Conservation (phyloP, 2,797 vertebrate species). For the Mycteria americana region DNA sequence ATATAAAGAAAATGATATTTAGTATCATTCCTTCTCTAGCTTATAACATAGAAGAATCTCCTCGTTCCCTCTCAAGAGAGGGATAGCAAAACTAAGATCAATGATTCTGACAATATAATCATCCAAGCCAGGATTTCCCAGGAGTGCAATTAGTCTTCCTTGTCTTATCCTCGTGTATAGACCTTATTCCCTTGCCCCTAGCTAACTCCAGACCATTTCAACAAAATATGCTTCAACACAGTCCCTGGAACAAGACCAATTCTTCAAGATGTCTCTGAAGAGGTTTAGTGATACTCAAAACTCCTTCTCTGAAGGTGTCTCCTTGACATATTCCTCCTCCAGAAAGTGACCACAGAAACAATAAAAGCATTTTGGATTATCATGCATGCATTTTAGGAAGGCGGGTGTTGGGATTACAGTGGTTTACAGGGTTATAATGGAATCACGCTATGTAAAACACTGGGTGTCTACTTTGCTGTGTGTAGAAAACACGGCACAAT, state of each 20-base stretch:
- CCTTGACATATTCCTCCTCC: background rate
- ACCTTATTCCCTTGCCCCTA: background rate
- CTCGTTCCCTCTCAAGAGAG: background rate
- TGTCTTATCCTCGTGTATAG: background rate
- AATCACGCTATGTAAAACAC: background rate
- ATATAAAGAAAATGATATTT: slow-evolving; percentile 16
- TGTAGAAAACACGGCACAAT: background rate
- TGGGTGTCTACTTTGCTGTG: background rate
- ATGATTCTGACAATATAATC: slow-evolving; percentile 28
- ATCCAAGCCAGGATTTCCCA: slow-evolving; percentile 1
- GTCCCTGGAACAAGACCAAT: background rate
- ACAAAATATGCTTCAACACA: background rate
- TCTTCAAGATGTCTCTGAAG: background rate
- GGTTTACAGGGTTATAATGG: background rate
- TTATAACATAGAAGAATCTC: background rate
- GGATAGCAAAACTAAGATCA: slow-evolving; percentile 17
- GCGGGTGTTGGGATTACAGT: background rate
- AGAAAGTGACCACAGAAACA: background rate
- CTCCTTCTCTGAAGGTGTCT: background rate
- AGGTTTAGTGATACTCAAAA: background rate
- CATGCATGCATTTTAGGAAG: background rate
- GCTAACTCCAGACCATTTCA: background rate
- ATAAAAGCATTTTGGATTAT: background rate
- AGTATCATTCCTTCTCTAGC: background rate
- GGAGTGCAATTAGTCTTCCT: background rate